Conservation (phyloP, 2,888 invertebrate genomes). For the Macrosiphum euphorbiae region DNA sequence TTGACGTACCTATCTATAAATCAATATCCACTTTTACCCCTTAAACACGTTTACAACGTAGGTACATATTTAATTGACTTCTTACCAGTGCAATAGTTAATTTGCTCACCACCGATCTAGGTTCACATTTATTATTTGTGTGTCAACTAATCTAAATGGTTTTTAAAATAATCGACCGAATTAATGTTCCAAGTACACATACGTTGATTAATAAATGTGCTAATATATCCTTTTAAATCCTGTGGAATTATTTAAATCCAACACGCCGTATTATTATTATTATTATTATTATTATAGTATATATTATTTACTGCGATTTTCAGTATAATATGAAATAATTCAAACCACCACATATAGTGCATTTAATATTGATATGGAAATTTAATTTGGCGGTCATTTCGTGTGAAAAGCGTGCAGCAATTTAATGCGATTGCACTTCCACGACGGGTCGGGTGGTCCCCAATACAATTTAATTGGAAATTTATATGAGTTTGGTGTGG, state of each 20-base stretch:
- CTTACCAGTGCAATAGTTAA: neutral
- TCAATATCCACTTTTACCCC: neutral
- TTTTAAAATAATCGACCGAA: neutral
- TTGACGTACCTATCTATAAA: neutral
- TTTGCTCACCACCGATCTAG: neutral
- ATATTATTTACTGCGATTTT: neutral
- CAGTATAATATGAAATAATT: neutral
- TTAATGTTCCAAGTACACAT: neutral
- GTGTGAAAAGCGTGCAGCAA: neutral
- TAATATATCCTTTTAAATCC: neutral
- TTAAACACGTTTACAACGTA: neutral
- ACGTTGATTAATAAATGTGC: neutral
- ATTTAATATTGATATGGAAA: constrained; percentile 14
- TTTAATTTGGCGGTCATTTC: neutral
- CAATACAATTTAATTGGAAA: constrained; percentile 41
- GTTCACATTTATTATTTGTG: neutral
- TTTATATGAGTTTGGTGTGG: constrained; percentile 13
- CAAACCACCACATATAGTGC: neutral
- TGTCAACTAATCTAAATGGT: neutral
- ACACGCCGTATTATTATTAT: neutral
- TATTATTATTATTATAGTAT: too few species aligned
- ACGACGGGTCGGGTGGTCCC: neutral
- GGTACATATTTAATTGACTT: neutral
- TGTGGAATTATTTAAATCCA: neutral
- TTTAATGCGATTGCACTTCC: neutral